Percentiles rank a stretch among this genome's conserved stretches.
These are phyloP conservation scores for Pelobates cultripes DNA, from an alignment of 2,797 vertebrate genomes.

Conservation along the genomic window DNA sequence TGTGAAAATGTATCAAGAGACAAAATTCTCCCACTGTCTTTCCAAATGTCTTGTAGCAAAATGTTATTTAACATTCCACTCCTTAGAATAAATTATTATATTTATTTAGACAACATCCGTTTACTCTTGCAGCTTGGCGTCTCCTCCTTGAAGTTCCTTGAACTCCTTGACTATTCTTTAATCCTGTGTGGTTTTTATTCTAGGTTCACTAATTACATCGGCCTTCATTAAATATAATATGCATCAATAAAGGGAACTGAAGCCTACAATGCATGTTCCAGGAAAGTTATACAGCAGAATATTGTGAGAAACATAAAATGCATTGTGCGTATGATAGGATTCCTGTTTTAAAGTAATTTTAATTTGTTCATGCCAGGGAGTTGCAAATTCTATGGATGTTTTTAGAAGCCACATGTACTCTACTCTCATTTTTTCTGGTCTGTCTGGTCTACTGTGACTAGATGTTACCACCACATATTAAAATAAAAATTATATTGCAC, in stretches of 20 bases:
- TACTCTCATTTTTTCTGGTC: too few relatives aligned
- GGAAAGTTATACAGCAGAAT: too few relatives aligned
- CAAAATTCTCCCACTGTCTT: background rate
- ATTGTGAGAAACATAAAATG: too few relatives aligned
- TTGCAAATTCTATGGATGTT: too few relatives aligned
- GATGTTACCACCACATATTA: too few relatives aligned
- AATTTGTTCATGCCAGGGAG: too few relatives aligned
- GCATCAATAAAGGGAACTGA: background rate
- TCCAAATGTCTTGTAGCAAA: conserved; percentile 16
- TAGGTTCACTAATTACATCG: conserved; percentile 18
- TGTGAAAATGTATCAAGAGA: background rate
- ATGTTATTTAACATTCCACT: background rate
- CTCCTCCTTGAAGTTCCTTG: background rate
- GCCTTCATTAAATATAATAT: conserved; percentile 20
- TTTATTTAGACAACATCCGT: conserved; percentile 28
- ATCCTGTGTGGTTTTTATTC: conserved; percentile 8
- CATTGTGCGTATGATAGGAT: too few relatives aligned
- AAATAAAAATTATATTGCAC: too few relatives aligned
- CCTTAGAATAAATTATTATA: conserved; percentile 14
- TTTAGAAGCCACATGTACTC: too few relatives aligned
- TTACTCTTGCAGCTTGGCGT: background rate
- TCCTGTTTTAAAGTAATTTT: too few relatives aligned
- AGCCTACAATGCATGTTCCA: too few relatives aligned
- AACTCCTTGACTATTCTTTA: background rate
- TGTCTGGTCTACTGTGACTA: too few relatives aligned